These are phyloP conservation scores for Scaptomyza pallida DNA, from an alignment of 1,140 invertebrate genomes.

Conservation along the genomic window DNA sequence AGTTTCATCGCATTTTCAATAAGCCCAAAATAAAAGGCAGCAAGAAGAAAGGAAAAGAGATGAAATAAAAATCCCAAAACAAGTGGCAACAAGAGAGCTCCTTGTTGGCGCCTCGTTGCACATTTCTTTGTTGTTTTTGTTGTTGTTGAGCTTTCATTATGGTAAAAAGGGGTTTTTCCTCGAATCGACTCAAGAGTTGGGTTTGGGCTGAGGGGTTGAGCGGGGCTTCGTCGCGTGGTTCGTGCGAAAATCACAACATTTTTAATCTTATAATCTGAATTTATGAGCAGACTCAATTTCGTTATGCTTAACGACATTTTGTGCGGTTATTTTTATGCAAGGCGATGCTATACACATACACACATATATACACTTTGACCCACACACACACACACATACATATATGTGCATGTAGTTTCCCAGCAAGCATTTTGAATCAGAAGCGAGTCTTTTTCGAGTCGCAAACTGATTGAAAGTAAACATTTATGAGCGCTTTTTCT, in stretches of 20 bases:
- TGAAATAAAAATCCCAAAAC: neutral
- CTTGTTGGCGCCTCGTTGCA: neutral
- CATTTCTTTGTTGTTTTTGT: neutral
- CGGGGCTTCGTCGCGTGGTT: neutral
- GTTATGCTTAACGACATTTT: conserved; percentile 82
- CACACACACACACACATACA: conserved; percentile 16
- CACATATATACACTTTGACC: conserved; percentile 5
- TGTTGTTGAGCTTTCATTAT: neutral
- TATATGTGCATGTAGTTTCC: conserved; percentile 20
- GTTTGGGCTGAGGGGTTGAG: neutral
- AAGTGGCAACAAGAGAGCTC: neutral
- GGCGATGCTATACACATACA: conserved; percentile 38
- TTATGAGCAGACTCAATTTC: conserved; percentile 82
- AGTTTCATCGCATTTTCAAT: conserved; percentile 60
- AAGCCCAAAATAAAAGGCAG: conserved; percentile 14
- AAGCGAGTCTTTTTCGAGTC: no score
- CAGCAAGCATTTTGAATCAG: no score
- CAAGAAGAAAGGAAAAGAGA: no score
- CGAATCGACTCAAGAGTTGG: neutral
- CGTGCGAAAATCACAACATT: conserved; percentile 79
- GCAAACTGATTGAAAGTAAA: no score
- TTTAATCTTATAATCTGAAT: conserved; percentile 83
- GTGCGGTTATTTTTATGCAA: conserved; percentile 78
- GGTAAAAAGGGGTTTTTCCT: conserved; percentile 46
- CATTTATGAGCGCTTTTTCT: no score